Evolutionary conservation across 2,888 invertebrate genomes (phyloP).

Genomic region (Standfussiana lucernea): DNA sequence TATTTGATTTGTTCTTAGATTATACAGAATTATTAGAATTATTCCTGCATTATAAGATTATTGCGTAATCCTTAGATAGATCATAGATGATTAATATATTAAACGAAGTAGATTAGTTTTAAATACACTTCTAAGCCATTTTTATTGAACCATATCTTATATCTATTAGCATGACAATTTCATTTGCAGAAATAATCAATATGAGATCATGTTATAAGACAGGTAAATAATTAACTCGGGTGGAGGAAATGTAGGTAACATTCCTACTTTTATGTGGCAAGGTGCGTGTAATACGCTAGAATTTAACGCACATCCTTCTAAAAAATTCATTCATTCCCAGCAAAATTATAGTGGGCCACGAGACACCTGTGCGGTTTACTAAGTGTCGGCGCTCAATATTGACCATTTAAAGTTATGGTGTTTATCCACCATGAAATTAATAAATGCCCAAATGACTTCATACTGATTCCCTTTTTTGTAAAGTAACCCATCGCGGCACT

Average conservation of each 20-base stretch:
- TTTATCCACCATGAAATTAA: slow-evolving; percentile 59
- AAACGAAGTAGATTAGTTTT: slow-evolving; percentile 43
- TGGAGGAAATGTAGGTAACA: slow-evolving; percentile 50
- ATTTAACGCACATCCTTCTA: slow-evolving; percentile 72
- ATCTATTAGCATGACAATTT: slow-evolving; percentile 37
- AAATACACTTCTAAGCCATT: slow-evolving; percentile 29
- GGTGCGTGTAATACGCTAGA: slow-evolving; percentile 69
- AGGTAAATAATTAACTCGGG: slow-evolving; percentile 47
- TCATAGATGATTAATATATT: slow-evolving; percentile 18
- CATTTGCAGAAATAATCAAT: slow-evolving; percentile 30
- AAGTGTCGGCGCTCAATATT: slow-evolving; percentile 65
- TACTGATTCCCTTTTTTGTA: slow-evolving; percentile 14
- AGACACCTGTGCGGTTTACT: slow-evolving; percentile 74
- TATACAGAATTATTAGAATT: slow-evolving; percentile 32
- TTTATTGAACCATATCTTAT: slow-evolving; percentile 28
- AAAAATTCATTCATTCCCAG: slow-evolving; percentile 74
- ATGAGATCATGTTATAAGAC: slow-evolving; percentile 11
- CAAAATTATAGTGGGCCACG: slow-evolving; percentile 73
- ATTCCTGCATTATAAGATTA: slow-evolving; percentile 39
- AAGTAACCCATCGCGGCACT: not conserved
- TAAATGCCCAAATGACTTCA: slow-evolving; percentile 45
- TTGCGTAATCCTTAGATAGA: slow-evolving; percentile 42
- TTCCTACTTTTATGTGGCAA: slow-evolving; percentile 51
- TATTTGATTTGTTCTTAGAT: slow-evolving; percentile 41
- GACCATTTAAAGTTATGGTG: slow-evolving; percentile 63